A percentile compares a stretch with the other conserved stretches of the same genome.
Conservation (phyloP, 2,797 vertebrate species). For the Manis crassicaudata region DNA sequence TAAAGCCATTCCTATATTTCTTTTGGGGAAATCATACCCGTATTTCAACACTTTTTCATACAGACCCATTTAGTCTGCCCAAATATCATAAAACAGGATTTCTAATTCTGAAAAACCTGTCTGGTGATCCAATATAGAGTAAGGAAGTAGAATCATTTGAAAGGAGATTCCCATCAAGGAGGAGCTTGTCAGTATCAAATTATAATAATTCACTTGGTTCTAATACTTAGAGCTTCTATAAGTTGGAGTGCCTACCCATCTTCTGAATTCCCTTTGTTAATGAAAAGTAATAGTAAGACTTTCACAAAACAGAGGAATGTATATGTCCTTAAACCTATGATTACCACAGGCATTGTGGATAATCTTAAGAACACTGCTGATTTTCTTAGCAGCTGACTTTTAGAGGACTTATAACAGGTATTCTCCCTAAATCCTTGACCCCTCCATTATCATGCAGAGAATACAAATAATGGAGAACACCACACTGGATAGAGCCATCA, state of each 20-base stretch:
- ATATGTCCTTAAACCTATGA: background rate
- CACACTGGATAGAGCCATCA: background rate
- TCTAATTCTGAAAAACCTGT: background rate
- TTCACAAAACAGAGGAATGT: background rate
- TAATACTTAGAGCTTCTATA: background rate
- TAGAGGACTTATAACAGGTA: background rate
- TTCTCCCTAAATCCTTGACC: background rate
- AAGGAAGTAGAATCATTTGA: conserved; percentile 15
- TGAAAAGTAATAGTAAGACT: conserved; percentile 5
- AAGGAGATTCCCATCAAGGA: background rate
- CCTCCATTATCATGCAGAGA: background rate
- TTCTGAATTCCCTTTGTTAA: conserved; percentile 1
- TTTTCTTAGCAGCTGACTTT: background rate
- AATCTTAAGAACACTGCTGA: background rate
- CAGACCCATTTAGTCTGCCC: background rate
- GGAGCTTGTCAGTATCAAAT: background rate
- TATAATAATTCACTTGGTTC: background rate
- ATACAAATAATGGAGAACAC: background rate
- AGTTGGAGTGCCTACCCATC: background rate
- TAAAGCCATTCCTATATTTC: background rate
- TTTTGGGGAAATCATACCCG: background rate
- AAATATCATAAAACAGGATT: background rate
- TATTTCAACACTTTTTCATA: background rate
- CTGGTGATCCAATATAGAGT: background rate
- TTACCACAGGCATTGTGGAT: background rate